These are phyloP conservation scores for Heliothis subflexa DNA, from an alignment of 1,140 invertebrate genomes.

Conservation along the genomic window DNA sequence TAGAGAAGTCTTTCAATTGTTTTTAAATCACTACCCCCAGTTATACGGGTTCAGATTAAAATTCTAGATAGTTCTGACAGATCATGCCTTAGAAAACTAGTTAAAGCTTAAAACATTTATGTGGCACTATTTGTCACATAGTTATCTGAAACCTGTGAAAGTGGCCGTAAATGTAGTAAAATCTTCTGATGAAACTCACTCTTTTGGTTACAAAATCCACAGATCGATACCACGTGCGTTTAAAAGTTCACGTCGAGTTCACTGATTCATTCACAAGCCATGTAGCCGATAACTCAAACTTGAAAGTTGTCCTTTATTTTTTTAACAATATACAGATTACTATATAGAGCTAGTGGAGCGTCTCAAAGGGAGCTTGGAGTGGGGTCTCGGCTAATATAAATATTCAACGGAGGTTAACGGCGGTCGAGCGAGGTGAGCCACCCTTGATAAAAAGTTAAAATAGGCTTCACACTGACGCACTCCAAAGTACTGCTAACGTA, in stretches of 20 bases:
- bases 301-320: conserved; percentile 35
- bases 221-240: neutral
- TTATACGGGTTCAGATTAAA: no score
- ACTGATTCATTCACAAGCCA: neutral
- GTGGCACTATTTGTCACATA: no score
- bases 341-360: conserved; percentile 49
- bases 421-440: conserved; percentile 56
- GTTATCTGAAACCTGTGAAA: no score
- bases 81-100: no score
- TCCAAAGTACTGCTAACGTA: conserved; percentile 16
- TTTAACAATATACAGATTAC: conserved; percentile 66
- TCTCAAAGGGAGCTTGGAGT: conserved; percentile 58
- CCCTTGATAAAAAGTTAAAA: conserved; percentile 61
- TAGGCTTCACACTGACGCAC: conserved; percentile 45
- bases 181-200: neutral
- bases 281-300: conserved; percentile 24
- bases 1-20: no score
- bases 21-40: no score
- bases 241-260: neutral
- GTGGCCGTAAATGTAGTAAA: no score
- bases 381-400: conserved; percentile 65
- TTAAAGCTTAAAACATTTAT: no score
- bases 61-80: no score
- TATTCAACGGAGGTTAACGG: conserved; percentile 72
- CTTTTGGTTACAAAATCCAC: no score